Conservation (phyloP, 2,113 vertebrate species). For the Daubentonia madagascariensis region DNA sequence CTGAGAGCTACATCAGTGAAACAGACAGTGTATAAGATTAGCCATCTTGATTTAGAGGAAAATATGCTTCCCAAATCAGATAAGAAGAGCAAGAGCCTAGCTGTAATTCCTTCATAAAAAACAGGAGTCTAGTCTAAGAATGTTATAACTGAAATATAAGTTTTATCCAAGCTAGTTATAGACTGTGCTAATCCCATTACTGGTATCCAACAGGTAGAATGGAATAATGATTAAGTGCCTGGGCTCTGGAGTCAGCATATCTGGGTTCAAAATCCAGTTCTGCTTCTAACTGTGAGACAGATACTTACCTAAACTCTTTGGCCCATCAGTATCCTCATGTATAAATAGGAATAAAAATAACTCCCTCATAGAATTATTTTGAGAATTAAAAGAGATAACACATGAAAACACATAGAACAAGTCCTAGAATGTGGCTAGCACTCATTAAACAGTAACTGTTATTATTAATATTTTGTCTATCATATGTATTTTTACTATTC, state of each 20-base stretch:
- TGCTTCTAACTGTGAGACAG: not conserved
- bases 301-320: not conserved
- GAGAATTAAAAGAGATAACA: not conserved
- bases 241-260: not conserved
- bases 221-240: not conserved
- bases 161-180: not conserved
- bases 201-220: not conserved
- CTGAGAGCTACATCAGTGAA: not conserved
- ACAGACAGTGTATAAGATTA: not conserved
- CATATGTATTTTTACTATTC: not conserved
- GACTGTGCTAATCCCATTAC: not conserved
- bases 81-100: not conserved
- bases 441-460: not conserved
- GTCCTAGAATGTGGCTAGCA: not conserved
- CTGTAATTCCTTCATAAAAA: not conserved
- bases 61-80: slow-evolving; percentile 20
- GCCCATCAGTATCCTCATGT: not conserved
- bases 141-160: not conserved
- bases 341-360: not conserved
- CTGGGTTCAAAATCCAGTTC: not conserved
- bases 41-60: not conserved
- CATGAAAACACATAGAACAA: not conserved
- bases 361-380: not conserved
- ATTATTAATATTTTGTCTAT: not conserved
- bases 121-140: not conserved